A percentile compares a stretch with the other conserved stretches of the same genome.
phyloP scores from a whole-genome alignment of 2,113 vertebrate genomes.

The Gymnobelideus leadbeateri region DNA sequence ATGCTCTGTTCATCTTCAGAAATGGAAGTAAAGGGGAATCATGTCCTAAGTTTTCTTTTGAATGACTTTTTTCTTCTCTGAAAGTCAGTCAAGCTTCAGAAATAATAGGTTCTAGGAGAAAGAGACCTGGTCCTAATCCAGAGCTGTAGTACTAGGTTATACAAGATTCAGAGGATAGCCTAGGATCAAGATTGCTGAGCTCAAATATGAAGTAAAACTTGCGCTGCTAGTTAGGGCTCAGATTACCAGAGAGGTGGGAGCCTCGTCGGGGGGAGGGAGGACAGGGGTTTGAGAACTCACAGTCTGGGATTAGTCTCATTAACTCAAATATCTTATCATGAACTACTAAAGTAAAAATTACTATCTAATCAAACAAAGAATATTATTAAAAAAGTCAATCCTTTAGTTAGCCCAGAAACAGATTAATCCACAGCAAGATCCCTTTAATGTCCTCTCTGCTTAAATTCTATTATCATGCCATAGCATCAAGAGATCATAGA shows the following conservation, averaged over 20 bases:
- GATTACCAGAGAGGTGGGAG: not conserved
- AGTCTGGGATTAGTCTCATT: not conserved
- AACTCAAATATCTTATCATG: not conserved
- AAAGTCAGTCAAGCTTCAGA: too few relatives aligned
- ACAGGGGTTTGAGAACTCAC: not conserved
- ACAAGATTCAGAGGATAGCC: not conserved
- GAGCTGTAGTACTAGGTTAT: not conserved
- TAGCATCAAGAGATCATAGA: not conserved
- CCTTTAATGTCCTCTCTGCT: not conserved
- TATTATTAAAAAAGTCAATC: not conserved
- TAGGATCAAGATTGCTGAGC: not conserved
- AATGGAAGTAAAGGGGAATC: not conserved
- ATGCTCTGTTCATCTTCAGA: not conserved
- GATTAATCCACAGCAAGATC: not conserved
- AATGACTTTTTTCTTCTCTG: too few relatives aligned
- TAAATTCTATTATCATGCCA: not conserved
- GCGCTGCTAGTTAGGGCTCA: not conserved
- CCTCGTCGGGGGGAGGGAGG: rapidly evolving
- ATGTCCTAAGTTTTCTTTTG: too few relatives aligned
- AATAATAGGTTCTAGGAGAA: too few relatives aligned
- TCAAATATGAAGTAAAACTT: not conserved
- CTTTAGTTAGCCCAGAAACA: not conserved
- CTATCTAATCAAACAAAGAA: not conserved
- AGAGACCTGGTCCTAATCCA: too few relatives aligned
- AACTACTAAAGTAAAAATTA: not conserved